A percentile compares a stretch with the other conserved stretches of the same genome.
phyloP scores from a whole-genome alignment of 2,888 invertebrate species.

The Cheilosia vernalis region DNA sequence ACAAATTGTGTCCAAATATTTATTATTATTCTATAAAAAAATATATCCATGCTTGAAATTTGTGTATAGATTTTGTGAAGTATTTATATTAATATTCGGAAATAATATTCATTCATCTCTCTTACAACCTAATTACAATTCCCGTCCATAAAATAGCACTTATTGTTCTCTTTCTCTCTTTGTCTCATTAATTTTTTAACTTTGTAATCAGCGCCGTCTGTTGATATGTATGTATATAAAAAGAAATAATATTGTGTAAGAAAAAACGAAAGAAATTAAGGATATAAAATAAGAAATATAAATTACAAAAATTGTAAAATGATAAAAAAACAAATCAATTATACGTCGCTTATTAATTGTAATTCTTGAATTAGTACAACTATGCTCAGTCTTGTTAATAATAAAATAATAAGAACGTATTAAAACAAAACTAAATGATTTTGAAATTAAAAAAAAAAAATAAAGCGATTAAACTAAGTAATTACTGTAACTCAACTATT shows the following conservation, averaged over 20 bases:
- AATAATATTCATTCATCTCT: slow-evolving; percentile 18
- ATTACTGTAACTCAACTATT: neutral
- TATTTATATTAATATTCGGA: slow-evolving; percentile 8
- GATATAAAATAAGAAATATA: slow-evolving; percentile 31
- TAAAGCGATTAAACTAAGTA: neutral
- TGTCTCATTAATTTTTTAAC: slow-evolving; percentile 40
- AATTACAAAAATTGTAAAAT: slow-evolving; percentile 34
- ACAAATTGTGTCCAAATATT: slow-evolving; percentile 30
- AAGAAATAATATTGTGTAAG: slow-evolving; percentile 35
- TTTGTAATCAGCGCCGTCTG: slow-evolving; percentile 67
- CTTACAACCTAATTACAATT: slow-evolving; percentile 44
- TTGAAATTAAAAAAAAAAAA: slow-evolving; percentile 16
- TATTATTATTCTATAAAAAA: slow-evolving; percentile 32
- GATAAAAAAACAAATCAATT: slow-evolving; percentile 15
- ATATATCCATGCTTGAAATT: slow-evolving; percentile 27
- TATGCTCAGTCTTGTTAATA: slow-evolving; percentile 73
- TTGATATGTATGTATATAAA: slow-evolving; percentile 48
- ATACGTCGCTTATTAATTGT: slow-evolving; percentile 6
- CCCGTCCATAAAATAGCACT: slow-evolving; percentile 63
- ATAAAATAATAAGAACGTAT: slow-evolving; percentile 50
- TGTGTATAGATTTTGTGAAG: slow-evolving; percentile 28
- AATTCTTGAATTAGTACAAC: slow-evolving; percentile 56
- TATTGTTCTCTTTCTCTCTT: slow-evolving; percentile 36
- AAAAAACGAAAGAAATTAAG: slow-evolving; percentile 12
- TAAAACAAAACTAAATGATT: slow-evolving; percentile 4